Evolutionary conservation across 2,797 vertebrate species (phyloP).

Genomic region (Falco peregrinus): DNA sequence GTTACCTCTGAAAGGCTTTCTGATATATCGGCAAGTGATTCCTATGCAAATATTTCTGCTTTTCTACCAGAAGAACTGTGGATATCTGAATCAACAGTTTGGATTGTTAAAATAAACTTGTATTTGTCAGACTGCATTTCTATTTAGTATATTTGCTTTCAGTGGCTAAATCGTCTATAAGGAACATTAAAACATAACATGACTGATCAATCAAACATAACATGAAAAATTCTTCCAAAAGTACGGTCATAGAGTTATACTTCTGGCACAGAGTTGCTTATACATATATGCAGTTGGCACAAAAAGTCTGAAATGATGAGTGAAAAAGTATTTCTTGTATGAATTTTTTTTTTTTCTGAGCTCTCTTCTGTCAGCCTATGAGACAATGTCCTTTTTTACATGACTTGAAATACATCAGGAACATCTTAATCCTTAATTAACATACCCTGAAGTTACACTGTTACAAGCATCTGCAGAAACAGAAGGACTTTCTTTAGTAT

Average conservation of each 20-base stretch:
- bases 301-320: not conserved
- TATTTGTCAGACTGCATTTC: not conserved
- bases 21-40: not conserved
- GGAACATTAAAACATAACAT: not conserved
- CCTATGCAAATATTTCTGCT: not conserved
- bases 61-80: not conserved
- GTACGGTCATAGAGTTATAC: not conserved
- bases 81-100: not conserved
- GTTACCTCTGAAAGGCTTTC: not conserved
- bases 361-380: not conserved
- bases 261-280: not conserved
- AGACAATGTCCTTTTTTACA: not conserved
- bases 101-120: not conserved
- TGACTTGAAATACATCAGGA: not conserved
- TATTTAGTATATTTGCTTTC: not conserved
- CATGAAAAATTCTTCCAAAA: not conserved
- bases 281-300: not conserved
- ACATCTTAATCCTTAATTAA: not conserved
- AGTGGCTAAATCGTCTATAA: not conserved
- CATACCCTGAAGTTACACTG: not conserved
- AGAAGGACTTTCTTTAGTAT: not conserved
- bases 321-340: not conserved
- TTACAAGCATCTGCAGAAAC: not conserved
- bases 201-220: not conserved
- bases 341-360: not conserved